Conservation (phyloP, 1,140 invertebrate genomes). For the Tetragonula clypearis region DNA sequence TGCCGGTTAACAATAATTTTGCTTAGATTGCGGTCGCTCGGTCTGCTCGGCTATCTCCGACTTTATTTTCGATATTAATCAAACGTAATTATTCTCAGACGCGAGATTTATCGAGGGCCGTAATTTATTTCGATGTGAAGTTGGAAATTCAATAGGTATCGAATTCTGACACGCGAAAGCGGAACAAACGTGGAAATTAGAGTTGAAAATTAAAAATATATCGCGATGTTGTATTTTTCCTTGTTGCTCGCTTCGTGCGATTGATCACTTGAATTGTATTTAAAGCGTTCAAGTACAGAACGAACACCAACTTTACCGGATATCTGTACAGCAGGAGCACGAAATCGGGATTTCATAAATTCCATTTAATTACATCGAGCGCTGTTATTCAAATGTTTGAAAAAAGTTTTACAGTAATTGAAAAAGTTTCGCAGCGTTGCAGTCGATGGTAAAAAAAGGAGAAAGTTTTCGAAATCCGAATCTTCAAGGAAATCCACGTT, state of each 20-base stretch:
- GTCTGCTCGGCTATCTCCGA: background rate
- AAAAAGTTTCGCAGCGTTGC: background rate
- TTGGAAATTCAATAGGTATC: background rate
- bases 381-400: background rate
- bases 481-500: background rate
- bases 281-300: background rate
- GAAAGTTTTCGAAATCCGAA: background rate
- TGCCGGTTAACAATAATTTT: constrained; percentile 23
- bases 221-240: background rate
- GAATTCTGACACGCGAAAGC: background rate
- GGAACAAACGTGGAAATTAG: background rate
- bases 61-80: constrained; percentile 10
- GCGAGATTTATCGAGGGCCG: background rate
- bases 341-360: background rate
- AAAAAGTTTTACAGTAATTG: background rate
- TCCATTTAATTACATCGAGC: background rate
- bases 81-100: constrained; percentile 1
- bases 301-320: background rate
- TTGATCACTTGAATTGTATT: background rate
- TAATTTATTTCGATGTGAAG: background rate
- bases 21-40: constrained; percentile 13
- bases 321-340: background rate
- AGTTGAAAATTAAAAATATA: background rate
- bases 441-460: background rate
- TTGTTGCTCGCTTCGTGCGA: no score